Conservation (phyloP, 1,140 invertebrate genomes). For the Zaprionus capensis region DNA sequence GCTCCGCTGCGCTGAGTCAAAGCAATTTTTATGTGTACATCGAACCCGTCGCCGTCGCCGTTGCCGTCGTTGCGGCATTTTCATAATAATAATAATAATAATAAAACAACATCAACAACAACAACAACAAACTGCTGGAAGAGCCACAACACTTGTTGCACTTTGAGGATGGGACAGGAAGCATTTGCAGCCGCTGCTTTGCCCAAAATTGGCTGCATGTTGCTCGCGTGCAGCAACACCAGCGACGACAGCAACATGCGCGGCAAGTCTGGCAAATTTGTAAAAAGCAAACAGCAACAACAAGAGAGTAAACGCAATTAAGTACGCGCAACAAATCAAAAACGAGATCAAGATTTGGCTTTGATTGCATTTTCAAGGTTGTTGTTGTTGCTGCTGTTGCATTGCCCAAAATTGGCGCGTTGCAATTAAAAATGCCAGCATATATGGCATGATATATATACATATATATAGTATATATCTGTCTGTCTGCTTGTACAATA, state of each 20-base stretch:
- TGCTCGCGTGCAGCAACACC: slow-evolving; percentile 62
- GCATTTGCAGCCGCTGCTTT: slow-evolving; percentile 11
- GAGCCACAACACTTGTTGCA: slow-evolving; percentile 37
- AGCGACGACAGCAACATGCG: slow-evolving; percentile 41
- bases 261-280: slow-evolving; percentile 49
- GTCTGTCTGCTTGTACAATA: neutral
- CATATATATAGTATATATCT: neutral
- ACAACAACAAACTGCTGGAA: slow-evolving; percentile 10
- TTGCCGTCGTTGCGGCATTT: slow-evolving; percentile 7
- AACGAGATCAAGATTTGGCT: slow-evolving; percentile 79
- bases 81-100: slow-evolving; percentile 55
- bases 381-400: slow-evolving; percentile 60
- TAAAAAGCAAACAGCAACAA: slow-evolving; percentile 17
- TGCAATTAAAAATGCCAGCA: slow-evolving; percentile 72
- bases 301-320: neutral
- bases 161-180: slow-evolving; percentile 46
- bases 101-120: slow-evolving; percentile 55
- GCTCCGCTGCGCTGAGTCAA: slow-evolving; percentile 38
- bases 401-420: slow-evolving; percentile 73
- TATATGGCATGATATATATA: slow-evolving; percentile 59
- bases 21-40: slow-evolving; percentile 70
- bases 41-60: slow-evolving; percentile 54
- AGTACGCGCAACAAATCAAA: slow-evolving; percentile 41
- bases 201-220: slow-evolving; percentile 56
- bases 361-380: slow-evolving; percentile 80